phyloP scores from a whole-genome alignment of 2,888 invertebrate species.

The Octodonta nipae region DNA sequence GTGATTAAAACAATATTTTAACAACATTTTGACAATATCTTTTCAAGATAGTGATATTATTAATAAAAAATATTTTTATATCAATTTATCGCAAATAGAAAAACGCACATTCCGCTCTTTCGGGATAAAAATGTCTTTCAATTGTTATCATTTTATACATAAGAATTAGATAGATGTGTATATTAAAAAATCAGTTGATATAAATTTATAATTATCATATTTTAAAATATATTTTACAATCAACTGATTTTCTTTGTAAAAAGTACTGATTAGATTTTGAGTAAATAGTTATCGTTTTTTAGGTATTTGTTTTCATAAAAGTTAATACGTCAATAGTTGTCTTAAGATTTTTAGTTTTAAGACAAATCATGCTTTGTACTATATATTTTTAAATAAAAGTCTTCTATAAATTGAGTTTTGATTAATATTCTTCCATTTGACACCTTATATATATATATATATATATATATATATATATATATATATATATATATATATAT shows the following conservation, averaged over 20 bases:
- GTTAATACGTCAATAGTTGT: slow-evolving; percentile 6
- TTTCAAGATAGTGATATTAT: slow-evolving; percentile 16
- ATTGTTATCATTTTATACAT: slow-evolving; percentile 17
- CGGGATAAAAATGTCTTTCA: slow-evolving; percentile 18
- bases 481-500: no score
- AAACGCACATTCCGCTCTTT: slow-evolving; percentile 17
- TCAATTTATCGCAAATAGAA: slow-evolving; percentile 18
- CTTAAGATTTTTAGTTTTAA: slow-evolving; percentile 16
- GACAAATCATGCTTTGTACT: slow-evolving; percentile 25
- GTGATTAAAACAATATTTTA: slow-evolving; percentile 25
- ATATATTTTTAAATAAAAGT: slow-evolving; percentile 26
- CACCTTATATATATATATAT: no score
- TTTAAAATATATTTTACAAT: slow-evolving; percentile 11
- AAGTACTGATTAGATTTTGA: slow-evolving; percentile 33
- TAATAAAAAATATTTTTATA: slow-evolving; percentile 8
- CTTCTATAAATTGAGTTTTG: not conserved
- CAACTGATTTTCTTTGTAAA: slow-evolving; percentile 29
- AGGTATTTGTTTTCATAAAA: slow-evolving; percentile 12
- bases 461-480: no score
- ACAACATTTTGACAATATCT: slow-evolving; percentile 16
- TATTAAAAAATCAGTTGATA: slow-evolving; percentile 17
- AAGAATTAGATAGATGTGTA: slow-evolving; percentile 12
- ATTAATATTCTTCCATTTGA: no score
- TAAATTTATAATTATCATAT: slow-evolving; percentile 14
- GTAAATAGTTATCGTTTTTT: slow-evolving; percentile 14